Evolutionary conservation across 2,888 invertebrate genomes (phyloP).

Genomic region (Ceriagrion tenellum): DNA sequence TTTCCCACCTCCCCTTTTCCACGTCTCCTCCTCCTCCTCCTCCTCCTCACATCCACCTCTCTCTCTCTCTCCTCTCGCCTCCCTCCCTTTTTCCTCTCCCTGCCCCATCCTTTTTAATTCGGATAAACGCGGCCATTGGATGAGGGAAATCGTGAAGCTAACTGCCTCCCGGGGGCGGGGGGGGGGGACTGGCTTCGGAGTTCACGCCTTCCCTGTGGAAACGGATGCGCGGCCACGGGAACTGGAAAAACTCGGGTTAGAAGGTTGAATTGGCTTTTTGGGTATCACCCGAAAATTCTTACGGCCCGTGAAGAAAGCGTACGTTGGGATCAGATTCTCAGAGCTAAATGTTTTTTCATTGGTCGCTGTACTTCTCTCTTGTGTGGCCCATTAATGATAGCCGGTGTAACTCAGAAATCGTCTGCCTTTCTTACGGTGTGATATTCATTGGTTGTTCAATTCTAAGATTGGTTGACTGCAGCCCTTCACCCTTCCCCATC

Average conservation of each 20-base stretch:
- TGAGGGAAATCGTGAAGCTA: conserved; percentile 50
- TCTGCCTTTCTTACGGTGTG: too few relatives aligned
- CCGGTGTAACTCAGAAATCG: too few relatives aligned
- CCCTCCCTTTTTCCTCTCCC: neutral
- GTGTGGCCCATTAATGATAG: too few relatives aligned
- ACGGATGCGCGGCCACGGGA: conserved; percentile 44
- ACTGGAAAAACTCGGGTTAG: conserved; percentile 5
- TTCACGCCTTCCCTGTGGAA: conserved; percentile 64
- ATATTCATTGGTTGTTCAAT: too few relatives aligned
- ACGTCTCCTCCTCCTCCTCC: neutral
- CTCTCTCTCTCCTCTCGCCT: neutral
- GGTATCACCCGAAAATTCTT: neutral
- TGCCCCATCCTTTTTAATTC: neutral
- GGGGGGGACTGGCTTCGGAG: conserved; percentile 28
- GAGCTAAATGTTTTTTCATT: too few relatives aligned
- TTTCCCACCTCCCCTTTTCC: neutral
- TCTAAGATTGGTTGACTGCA: too few relatives aligned
- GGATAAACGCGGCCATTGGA: conserved; percentile 63
- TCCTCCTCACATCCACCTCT: neutral
- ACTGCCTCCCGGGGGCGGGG: conserved; percentile 58
- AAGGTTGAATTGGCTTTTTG: neutral
- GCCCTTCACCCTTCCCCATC: too few relatives aligned
- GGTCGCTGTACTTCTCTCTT: too few relatives aligned
- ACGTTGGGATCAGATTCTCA: too few relatives aligned
- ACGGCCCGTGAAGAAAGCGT: neutral